phyloP scores from a whole-genome alignment of 2,797 vertebrate species.

The Discoglossus pictus region DNA sequence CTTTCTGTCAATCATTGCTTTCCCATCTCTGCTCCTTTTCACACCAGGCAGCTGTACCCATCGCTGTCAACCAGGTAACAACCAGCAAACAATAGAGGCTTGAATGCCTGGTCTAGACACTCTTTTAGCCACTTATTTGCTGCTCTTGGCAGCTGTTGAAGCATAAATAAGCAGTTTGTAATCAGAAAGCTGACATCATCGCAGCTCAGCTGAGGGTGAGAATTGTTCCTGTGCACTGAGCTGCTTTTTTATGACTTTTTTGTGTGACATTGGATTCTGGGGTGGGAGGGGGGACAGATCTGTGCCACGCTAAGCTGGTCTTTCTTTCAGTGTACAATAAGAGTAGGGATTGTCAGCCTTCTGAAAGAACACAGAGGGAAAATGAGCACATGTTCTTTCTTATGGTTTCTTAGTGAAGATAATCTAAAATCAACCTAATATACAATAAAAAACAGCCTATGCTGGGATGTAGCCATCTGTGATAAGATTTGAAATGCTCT shows the following conservation, averaged over 20 bases:
- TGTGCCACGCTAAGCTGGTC: slow-evolving; percentile 70
- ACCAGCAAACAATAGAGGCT: slow-evolving; percentile 81
- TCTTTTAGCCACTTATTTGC: slow-evolving; percentile 88
- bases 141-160: slow-evolving; percentile 87
- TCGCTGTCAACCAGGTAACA: slow-evolving; percentile 87
- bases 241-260: slow-evolving; percentile 62
- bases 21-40: slow-evolving; percentile 76
- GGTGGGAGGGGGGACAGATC: slow-evolving; percentile 69
- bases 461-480: slow-evolving; percentile 30
- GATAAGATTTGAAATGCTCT: slow-evolving; percentile 1
- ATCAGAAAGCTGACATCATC: slow-evolving; percentile 88
- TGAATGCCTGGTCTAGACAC: slow-evolving; percentile 87
- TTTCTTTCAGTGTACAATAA: slow-evolving; percentile 70
- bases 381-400: slow-evolving; percentile 42
- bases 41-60: slow-evolving; percentile 83
- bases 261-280: slow-evolving; percentile 74
- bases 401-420: slow-evolving; percentile 27
- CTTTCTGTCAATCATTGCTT: slow-evolving; percentile 78
- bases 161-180: slow-evolving; percentile 89
- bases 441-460: slow-evolving; percentile 17
- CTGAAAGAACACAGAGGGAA: slow-evolving; percentile 50
- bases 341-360: slow-evolving; percentile 62
- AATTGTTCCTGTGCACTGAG: slow-evolving; percentile 81
- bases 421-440: slow-evolving; percentile 32
- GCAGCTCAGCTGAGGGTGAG: slow-evolving; percentile 77